These are phyloP conservation scores for Sarcophaga rosellei DNA, from an alignment of 2,888 invertebrate species.

Conservation along the genomic window DNA sequence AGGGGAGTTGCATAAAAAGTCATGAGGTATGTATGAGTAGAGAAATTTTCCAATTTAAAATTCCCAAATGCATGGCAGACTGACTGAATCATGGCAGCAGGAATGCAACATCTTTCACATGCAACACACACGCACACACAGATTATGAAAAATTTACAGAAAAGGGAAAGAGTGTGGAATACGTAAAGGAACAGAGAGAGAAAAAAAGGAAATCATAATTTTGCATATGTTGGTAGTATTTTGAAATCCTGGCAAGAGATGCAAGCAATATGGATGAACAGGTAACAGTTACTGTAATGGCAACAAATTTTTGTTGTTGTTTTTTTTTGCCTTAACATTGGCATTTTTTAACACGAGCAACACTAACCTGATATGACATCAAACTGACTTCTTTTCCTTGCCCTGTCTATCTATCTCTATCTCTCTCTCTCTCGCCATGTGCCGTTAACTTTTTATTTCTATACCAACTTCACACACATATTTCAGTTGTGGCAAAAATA, in stretches of 20 bases:
- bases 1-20: slow-evolving; percentile 8
- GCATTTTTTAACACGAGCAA: neutral
- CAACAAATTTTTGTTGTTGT: neutral
- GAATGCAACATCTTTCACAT: neutral
- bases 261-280: slow-evolving; percentile 6
- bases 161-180: neutral
- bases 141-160: neutral
- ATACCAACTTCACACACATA: slow-evolving; percentile 3
- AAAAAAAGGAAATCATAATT: slow-evolving; percentile 45
- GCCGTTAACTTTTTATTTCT: neutral
- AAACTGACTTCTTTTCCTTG: neutral
- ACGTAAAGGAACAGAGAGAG: neutral
- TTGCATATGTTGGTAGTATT: slow-evolving; percentile 40
- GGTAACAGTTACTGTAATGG: slow-evolving; percentile 10
- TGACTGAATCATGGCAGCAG: neutral
- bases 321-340: neutral
- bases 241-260: slow-evolving; percentile 16
- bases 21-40: neutral
- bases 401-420: neutral
- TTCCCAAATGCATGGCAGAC: slow-evolving; percentile 26
- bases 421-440: no score
- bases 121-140: neutral
- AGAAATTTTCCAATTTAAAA: slow-evolving; percentile 49
- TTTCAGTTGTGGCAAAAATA: neutral
- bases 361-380: slow-evolving; percentile 52